A percentile compares a stretch with the other conserved stretches of the same genome.
Evolutionary conservation across 2,113 vertebrate genomes (phyloP).

Genomic region (Oxyura jamaicensis): DNA sequence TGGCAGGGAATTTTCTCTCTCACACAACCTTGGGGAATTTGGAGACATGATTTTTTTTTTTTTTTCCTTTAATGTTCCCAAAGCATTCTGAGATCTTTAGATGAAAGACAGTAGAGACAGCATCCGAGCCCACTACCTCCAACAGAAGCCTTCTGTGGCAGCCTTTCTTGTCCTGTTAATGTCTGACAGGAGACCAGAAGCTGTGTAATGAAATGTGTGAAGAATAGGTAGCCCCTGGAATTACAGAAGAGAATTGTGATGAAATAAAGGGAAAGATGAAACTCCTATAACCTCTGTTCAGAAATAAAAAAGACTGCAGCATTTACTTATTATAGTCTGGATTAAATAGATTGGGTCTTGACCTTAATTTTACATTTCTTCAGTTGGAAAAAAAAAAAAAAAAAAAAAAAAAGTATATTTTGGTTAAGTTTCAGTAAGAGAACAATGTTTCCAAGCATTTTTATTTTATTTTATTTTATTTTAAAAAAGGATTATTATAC

Average conservation of each 20-base stretch:
- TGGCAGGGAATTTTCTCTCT: background rate
- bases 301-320: background rate
- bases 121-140: background rate
- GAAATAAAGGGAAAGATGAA: slow-evolving; percentile 16
- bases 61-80: background rate
- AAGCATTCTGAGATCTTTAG: background rate
- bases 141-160: background rate
- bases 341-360: background rate
- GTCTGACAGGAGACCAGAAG: background rate
- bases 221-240: slow-evolving; percentile 1
- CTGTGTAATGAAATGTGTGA: slow-evolving; percentile 10
- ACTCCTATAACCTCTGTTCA: background rate
- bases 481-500: background rate
- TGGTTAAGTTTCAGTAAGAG: background rate
- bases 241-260: background rate
- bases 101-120: background rate
- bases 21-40: background rate
- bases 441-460: background rate
- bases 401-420: background rate
- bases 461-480: too few species aligned
- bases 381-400: background rate
- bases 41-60: background rate
- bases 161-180: background rate
- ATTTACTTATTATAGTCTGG: background rate
- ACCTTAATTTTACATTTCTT: slow-evolving; percentile 33